phyloP scores from a whole-genome alignment of 2,797 vertebrate species.

The Lepilemur ruficaudatus region DNA sequence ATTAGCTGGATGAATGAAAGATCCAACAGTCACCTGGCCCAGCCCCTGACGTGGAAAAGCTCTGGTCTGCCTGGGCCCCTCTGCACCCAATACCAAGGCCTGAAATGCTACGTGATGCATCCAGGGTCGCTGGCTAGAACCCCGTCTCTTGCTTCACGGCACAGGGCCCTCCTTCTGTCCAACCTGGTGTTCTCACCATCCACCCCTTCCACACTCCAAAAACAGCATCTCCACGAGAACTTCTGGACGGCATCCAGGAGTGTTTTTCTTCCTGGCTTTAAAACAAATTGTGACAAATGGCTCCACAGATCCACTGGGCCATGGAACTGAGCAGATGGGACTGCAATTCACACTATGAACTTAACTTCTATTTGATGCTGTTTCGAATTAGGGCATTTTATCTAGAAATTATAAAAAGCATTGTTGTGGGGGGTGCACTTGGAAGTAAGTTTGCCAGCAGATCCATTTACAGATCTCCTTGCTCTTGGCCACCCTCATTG shows the following conservation, averaged over 20 bases:
- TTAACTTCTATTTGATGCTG: constrained; percentile 80
- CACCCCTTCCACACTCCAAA: constrained; percentile 66
- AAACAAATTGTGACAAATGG: constrained; percentile 86
- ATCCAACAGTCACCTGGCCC: background rate
- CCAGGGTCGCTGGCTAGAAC: background rate
- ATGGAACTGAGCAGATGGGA: constrained; percentile 84
- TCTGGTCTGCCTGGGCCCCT: background rate
- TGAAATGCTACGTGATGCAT: background rate
- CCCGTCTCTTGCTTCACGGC: background rate
- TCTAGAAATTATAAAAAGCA: constrained; percentile 64
- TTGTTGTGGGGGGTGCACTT: background rate
- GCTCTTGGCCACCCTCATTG: background rate
- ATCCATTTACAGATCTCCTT: constrained; percentile 5
- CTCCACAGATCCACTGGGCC: constrained; percentile 83
- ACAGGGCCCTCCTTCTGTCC: constrained; percentile 6
- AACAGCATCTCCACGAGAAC: constrained; percentile 65
- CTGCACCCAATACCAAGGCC: fast-evolving
- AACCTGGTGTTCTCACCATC: background rate
- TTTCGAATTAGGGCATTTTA: constrained; percentile 84
- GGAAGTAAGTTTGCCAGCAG: background rate
- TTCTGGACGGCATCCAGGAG: constrained; percentile 80
- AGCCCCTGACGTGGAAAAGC: background rate
- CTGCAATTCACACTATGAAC: constrained; percentile 84
- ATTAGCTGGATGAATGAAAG: background rate
- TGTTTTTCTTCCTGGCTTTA: constrained; percentile 81